Conservation (phyloP, 2,113 vertebrate genomes). For the Narcine bancroftii region DNA sequence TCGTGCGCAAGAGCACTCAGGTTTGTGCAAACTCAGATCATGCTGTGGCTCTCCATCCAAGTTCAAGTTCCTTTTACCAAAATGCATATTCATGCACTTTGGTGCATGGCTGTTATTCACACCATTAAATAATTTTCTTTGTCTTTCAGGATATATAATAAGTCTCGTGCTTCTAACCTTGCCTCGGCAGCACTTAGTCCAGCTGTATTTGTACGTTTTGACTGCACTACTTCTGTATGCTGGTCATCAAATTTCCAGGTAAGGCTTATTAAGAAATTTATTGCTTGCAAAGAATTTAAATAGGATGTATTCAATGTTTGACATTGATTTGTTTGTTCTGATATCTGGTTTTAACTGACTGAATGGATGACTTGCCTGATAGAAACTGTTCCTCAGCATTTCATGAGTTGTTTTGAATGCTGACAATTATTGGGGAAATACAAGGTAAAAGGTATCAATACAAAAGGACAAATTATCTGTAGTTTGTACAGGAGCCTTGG, state of each 20-base stretch:
- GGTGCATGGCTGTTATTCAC: not conserved
- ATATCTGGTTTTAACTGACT: not conserved
- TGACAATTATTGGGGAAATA: not conserved
- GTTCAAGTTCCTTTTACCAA: no score
- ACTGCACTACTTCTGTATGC: constrained; percentile 88
- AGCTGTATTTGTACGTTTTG: constrained; percentile 89
- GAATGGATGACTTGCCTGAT: not conserved
- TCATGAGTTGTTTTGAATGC: not conserved
- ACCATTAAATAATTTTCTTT: constrained; percentile 39
- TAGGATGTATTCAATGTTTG: not conserved
- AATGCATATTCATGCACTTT: no score
- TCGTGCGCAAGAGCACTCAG: no score
- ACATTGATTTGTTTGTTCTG: not conserved
- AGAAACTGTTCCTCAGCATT: not conserved
- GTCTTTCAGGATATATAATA: constrained; percentile 82
- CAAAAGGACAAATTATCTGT: not conserved
- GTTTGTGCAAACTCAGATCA: no score
- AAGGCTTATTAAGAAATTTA: constrained; percentile 41
- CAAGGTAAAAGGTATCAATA: not conserved
- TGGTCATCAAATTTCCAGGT: constrained; percentile 97
- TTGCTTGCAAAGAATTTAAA: not conserved
- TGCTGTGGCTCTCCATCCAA: no score
- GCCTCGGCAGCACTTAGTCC: constrained; percentile 89
- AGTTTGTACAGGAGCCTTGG: not conserved
- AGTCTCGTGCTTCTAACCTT: constrained; percentile 90